Conservation (phyloP, 2,888 invertebrate genomes). For the Notodonta ziczac region DNA sequence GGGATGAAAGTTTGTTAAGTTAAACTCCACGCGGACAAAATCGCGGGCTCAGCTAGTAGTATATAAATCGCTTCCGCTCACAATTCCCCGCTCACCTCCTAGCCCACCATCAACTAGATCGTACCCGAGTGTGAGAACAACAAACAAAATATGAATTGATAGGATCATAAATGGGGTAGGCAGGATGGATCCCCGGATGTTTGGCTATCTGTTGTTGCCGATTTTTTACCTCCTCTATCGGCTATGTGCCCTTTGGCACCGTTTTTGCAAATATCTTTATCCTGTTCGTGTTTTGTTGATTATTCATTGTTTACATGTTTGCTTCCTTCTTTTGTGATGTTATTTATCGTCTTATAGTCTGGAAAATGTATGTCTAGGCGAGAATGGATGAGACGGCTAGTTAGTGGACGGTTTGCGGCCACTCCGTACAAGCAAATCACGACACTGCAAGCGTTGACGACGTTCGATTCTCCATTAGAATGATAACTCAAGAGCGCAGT, state of each 20-base stretch:
- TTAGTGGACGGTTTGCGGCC: no score
- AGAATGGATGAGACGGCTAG: not conserved
- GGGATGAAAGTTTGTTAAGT: no score
- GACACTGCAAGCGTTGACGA: no score
- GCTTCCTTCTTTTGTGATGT: not conserved
- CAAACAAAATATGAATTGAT: slow-evolving; percentile 78
- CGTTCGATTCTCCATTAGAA: no score
- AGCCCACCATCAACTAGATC: slow-evolving; percentile 34
- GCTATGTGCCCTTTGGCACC: slow-evolving; percentile 52
- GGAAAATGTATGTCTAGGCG: not conserved
- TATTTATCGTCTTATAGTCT: not conserved
- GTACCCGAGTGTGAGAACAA: slow-evolving; percentile 69
- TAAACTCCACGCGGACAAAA: no score
- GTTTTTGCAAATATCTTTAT: slow-evolving; percentile 36
- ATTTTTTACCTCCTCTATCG: slow-evolving; percentile 32
- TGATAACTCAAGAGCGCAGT: no score
- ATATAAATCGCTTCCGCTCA: slow-evolving; percentile 7
- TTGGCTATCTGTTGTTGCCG: slow-evolving; percentile 49
- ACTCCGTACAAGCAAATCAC: no score
- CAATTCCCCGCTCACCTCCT: slow-evolving; percentile 36
- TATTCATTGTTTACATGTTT: not conserved
- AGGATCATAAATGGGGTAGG: slow-evolving; percentile 53
- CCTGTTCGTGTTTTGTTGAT: not conserved
- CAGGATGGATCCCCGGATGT: slow-evolving; percentile 58
- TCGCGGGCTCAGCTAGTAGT: no score